phyloP scores from a whole-genome alignment of 2,113 vertebrate species.

The Centropus unirufus region DNA sequence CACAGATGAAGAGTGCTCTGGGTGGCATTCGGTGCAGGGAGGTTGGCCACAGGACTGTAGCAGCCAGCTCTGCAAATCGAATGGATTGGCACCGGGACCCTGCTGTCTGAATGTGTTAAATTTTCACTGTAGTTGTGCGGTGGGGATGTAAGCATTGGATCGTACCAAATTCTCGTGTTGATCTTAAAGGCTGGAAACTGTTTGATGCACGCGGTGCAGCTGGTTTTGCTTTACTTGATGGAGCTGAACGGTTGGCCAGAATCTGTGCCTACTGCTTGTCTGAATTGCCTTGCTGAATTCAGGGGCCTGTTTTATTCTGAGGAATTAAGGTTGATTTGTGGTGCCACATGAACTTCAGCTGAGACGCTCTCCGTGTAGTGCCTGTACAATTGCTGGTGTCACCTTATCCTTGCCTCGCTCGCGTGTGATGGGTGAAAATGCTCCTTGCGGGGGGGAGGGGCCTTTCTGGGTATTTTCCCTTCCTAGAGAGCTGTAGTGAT shows the following conservation, averaged over 20 bases:
- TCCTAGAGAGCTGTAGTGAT: neutral
- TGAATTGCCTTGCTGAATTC: neutral
- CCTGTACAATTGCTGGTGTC: neutral
- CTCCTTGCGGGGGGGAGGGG: neutral
- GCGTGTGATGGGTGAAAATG: rapidly evolving
- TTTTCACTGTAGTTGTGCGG: neutral
- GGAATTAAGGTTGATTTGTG: neutral
- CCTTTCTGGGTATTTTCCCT: neutral
- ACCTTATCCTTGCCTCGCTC: neutral
- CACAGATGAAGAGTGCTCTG: neutral
- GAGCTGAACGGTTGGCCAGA: neutral
- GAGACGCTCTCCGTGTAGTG: neutral
- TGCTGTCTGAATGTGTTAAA: neutral
- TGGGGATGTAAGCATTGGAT: rapidly evolving
- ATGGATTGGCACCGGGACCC: neutral
- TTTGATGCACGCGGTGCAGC: neutral
- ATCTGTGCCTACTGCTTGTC: neutral
- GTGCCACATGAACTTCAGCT: neutral
- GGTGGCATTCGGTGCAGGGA: rapidly evolving
- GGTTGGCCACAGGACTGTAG: neutral
- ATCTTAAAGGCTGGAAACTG: neutral
- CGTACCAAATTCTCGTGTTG: rapidly evolving
- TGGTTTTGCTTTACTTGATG: neutral
- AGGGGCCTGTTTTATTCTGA: neutral
- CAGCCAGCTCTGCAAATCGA: neutral